Percentiles rank a stretch among this genome's conserved stretches.
Conservation (phyloP, 2,113 vertebrate genomes). For the Mormoops blainvillei region DNA sequence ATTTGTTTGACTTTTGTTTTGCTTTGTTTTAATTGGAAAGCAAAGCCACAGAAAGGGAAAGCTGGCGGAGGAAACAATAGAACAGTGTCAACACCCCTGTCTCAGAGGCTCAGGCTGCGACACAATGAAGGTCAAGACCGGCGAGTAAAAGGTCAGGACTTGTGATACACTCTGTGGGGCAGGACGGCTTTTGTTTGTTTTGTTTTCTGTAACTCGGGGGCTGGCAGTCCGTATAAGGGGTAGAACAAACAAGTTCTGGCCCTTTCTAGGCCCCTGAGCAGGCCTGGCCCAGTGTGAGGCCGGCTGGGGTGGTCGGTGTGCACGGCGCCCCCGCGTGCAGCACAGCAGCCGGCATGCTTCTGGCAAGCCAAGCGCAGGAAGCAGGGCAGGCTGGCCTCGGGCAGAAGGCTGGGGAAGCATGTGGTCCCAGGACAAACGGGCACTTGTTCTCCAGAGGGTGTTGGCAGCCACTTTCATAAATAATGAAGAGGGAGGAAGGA, state of each 20-base stretch:
- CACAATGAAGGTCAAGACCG: not conserved
- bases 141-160: not conserved
- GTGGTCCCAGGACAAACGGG: not conserved
- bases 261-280: not conserved
- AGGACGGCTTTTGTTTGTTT: not conserved
- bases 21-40: not conserved
- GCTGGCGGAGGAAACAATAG: constrained; percentile 24
- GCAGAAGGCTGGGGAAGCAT: not conserved
- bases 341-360: not conserved
- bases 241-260: not conserved
- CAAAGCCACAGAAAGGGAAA: constrained; percentile 25
- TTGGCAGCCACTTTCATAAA: not conserved
- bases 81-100: not conserved
- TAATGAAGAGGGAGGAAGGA: not conserved
- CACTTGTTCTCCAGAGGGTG: not conserved
- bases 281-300: rapidly evolving
- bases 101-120: not conserved
- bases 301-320: rapidly evolving
- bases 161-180: not conserved
- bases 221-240: not conserved
- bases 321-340: rapidly evolving
- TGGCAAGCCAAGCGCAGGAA: not conserved
- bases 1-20: not conserved
- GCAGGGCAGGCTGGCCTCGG: not conserved
- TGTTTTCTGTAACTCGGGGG: not conserved